Conservation (phyloP, 2,888 invertebrate species). For the Ctenicera cuprea region DNA sequence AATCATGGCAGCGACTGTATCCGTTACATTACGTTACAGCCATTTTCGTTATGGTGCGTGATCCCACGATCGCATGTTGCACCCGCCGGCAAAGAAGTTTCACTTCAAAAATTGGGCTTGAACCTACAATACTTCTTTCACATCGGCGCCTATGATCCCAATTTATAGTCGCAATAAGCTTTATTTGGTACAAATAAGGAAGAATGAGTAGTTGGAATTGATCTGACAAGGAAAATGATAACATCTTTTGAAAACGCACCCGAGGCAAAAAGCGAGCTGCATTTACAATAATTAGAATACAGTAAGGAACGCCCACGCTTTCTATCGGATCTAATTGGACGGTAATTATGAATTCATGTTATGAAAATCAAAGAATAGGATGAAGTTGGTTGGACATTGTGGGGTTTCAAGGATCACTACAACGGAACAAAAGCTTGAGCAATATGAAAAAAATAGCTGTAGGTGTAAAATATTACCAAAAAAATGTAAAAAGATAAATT, state of each 20-base stretch:
- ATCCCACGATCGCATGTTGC: too few relatives aligned
- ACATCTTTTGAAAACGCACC: conserved; percentile 5
- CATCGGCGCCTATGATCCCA: too few relatives aligned
- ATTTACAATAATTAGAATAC: conserved; percentile 27
- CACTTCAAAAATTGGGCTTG: too few relatives aligned
- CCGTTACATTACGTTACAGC: too few relatives aligned
- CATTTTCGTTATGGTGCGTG: too few relatives aligned
- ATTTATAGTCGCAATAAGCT: too few relatives aligned
- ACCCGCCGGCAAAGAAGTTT: too few relatives aligned
- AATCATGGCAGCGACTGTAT: too few relatives aligned
- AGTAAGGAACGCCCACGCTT: conserved; percentile 18
- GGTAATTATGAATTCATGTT: not conserved
- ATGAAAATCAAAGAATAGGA: not conserved
- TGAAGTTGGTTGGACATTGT: not conserved
- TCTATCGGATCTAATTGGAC: conserved; percentile 15
- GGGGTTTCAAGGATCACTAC: not conserved
- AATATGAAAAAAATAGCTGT: too few relatives aligned
- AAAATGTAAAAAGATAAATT: too few relatives aligned
- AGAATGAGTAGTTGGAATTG: not conserved
- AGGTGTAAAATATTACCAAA: too few relatives aligned
- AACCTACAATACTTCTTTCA: too few relatives aligned
- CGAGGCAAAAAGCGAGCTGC: not conserved
- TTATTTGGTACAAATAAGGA: not conserved
- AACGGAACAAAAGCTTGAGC: not conserved
- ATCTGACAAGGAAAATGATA: conserved; percentile 11